These are phyloP conservation scores for Pachyrhynchus sulphureomaculatus DNA, from an alignment of 1,140 invertebrate species.

Conservation along the genomic window DNA sequence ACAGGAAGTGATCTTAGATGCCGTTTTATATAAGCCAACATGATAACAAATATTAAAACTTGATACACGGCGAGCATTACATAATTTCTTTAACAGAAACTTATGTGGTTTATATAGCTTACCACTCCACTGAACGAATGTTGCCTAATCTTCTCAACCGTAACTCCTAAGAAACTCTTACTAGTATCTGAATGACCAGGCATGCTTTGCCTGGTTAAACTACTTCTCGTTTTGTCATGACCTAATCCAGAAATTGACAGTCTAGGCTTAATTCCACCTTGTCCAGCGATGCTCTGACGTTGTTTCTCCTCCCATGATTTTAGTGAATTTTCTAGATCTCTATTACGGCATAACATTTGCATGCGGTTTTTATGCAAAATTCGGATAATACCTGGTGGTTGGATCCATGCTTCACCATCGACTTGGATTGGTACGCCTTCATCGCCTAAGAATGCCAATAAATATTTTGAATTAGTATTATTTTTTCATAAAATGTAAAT, in stretches of 20 bases:
- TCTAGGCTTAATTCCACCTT: constrained; percentile 41
- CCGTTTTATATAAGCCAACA: too few species aligned
- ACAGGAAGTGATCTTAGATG: too few species aligned
- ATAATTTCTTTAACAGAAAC: too few species aligned
- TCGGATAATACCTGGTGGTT: constrained; percentile 91
- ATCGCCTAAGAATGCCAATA: constrained; percentile 55
- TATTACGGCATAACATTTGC: constrained; percentile 91
- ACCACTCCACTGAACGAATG: constrained; percentile 50
- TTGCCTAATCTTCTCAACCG: constrained; percentile 49
- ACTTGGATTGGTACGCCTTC: constrained; percentile 91
- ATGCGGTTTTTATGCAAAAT: constrained; percentile 96
- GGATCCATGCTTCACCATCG: constrained; percentile 98
- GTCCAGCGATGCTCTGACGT: constrained; percentile 57
- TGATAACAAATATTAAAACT: too few species aligned
- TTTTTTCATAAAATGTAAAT: too few species aligned
- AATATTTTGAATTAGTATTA: not conserved
- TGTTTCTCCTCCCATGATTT: constrained; percentile 95
- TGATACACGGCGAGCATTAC: too few species aligned
- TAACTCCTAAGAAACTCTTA: constrained; percentile 47
- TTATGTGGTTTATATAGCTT: too few species aligned
- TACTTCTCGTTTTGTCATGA: constrained; percentile 47
- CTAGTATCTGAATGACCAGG: constrained; percentile 37
- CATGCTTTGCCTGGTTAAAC: constrained; percentile 48
- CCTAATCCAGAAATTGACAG: constrained; percentile 37
- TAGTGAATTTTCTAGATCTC: constrained; percentile 84